These are phyloP conservation scores for Danionella cerebrum DNA, from an alignment of 2,113 vertebrate genomes.

Conservation along the genomic window DNA sequence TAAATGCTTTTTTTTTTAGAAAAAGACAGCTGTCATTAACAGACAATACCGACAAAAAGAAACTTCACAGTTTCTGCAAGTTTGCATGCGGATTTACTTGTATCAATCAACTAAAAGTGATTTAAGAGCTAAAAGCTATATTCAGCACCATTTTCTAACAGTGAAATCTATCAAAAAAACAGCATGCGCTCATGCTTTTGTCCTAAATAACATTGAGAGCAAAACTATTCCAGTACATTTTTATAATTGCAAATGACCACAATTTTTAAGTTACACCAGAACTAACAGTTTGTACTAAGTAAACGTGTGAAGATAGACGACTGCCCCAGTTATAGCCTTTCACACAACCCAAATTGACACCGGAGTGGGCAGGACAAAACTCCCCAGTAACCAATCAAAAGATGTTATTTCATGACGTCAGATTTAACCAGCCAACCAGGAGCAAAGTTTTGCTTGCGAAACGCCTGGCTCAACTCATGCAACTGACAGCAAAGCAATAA, in stretches of 20 bases:
- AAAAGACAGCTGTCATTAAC: neutral
- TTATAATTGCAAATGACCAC: too few relatives aligned
- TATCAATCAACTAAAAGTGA: conserved; percentile 40
- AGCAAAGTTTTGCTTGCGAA: neutral
- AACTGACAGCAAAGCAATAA: neutral
- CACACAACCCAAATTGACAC: neutral
- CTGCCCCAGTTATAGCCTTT: neutral
- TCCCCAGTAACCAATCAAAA: neutral
- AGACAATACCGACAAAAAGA: neutral
- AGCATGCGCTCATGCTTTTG: neutral
- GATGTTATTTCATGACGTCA: conserved; percentile 7
- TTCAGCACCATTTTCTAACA: conserved; percentile 30
- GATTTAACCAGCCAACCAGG: neutral
- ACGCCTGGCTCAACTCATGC: neutral
- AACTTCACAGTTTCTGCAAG: neutral
- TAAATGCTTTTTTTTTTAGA: too few relatives aligned
- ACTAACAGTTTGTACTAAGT: neutral
- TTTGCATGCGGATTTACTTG: conserved; percentile 50
- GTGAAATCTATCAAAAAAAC: neutral
- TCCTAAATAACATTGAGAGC: neutral
- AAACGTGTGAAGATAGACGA: neutral
- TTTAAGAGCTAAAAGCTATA: conserved; percentile 48
- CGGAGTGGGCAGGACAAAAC: neutral
- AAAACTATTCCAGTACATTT: neutral
- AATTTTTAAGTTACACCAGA: neutral